phyloP scores from a whole-genome alignment of 2,113 vertebrate genomes.

The Charina bottae region DNA sequence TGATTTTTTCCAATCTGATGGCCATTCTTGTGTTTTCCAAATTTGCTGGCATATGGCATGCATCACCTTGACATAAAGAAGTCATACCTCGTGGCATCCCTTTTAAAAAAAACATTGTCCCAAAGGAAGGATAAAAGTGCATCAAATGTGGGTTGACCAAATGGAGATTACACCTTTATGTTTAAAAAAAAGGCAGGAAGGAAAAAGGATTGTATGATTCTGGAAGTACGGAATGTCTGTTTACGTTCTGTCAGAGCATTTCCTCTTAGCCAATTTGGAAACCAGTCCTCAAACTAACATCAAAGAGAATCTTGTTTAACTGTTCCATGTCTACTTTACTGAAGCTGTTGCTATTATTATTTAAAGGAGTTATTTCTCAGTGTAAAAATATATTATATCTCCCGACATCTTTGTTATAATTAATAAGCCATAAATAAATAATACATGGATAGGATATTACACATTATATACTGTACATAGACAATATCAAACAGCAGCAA shows the following conservation, averaged over 20 bases:
- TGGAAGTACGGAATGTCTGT: constrained; percentile 50
- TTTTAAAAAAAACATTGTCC: neutral
- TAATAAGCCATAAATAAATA: neutral
- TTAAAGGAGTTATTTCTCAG: neutral
- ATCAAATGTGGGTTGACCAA: constrained; percentile 17
- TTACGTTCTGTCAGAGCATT: constrained; percentile 58
- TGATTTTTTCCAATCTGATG: no score
- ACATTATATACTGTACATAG: neutral
- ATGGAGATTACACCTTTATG: constrained; percentile 38
- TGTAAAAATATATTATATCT: neutral
- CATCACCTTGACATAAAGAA: no score
- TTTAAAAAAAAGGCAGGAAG: constrained; percentile 38
- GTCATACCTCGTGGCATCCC: neutral
- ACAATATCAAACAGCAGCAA: neutral
- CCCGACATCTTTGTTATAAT: neutral
- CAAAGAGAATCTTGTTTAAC: constrained; percentile 62
- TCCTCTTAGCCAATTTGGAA: constrained; percentile 46
- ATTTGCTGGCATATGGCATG: no score
- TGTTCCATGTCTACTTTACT: constrained; percentile 52
- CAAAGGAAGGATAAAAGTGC: constrained; percentile 24
- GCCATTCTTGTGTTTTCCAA: no score
- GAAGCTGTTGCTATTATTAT: constrained; percentile 35
- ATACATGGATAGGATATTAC: neutral
- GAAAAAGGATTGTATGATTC: constrained; percentile 47
- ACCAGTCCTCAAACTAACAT: constrained; percentile 53